These are phyloP conservation scores for Leptogaster cylindrica DNA, from an alignment of 2,888 invertebrate genomes.

Conservation along the genomic window DNA sequence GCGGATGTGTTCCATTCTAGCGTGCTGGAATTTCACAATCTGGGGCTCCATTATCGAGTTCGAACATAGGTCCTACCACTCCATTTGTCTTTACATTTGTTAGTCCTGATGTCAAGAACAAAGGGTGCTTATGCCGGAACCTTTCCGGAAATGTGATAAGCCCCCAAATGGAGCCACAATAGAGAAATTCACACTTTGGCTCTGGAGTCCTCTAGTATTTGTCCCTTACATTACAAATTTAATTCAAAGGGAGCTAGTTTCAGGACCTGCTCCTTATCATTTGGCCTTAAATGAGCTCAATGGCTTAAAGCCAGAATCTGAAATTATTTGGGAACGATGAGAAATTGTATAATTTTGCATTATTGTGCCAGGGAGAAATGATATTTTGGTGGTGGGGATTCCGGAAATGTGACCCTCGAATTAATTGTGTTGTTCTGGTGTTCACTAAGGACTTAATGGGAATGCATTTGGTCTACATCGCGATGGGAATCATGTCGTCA, in stretches of 20 bases:
- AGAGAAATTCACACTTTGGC: constrained; percentile 24
- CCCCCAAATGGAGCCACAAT: constrained; percentile 16
- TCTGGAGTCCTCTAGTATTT: constrained; percentile 6
- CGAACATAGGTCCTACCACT: constrained; percentile 6
- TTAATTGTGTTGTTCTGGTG: too few species aligned
- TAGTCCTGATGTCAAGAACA: constrained; percentile 33
- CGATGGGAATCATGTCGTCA: too few species aligned
- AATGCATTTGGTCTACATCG: too few species aligned
- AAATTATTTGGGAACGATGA: too few species aligned
- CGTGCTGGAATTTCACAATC: constrained; percentile 21
- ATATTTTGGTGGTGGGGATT: too few species aligned
- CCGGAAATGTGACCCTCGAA: too few species aligned
- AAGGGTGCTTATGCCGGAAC: constrained; percentile 34
- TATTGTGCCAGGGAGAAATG: too few species aligned
- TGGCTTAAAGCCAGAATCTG: too few species aligned
- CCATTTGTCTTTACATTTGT: constrained; percentile 20
- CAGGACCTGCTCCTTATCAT: background rate
- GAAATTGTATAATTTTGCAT: too few species aligned
- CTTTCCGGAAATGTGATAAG: constrained; percentile 30
- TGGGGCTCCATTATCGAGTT: constrained; percentile 22
- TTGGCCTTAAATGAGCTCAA: background rate
- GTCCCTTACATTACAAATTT: too few species aligned
- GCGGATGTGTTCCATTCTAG: constrained; percentile 13
- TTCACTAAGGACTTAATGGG: too few species aligned
- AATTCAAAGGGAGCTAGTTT: too few species aligned